These are phyloP conservation scores for Sarcophilus harrisii DNA, from an alignment of 2,797 vertebrate species.

Conservation along the genomic window DNA sequence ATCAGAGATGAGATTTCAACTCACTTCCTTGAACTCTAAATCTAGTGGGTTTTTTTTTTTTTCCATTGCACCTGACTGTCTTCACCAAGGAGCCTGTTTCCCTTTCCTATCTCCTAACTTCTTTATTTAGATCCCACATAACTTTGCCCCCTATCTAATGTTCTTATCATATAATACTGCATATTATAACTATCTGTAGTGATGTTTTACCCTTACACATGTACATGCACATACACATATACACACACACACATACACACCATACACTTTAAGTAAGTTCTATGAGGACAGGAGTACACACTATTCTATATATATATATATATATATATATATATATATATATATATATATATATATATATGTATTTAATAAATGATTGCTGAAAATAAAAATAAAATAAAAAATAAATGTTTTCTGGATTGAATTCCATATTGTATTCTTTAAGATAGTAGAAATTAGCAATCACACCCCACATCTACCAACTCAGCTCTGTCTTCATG, in stretches of 20 bases:
- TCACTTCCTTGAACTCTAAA: neutral
- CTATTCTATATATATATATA: neutral
- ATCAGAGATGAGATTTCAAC: conserved; percentile 18
- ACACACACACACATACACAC: neutral
- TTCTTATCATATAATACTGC: neutral
- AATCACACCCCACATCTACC: neutral
- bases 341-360: neutral
- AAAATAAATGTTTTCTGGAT: neutral
- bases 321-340: too few relatives aligned
- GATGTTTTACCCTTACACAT: neutral
- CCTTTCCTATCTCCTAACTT: neutral
- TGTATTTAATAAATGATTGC: neutral
- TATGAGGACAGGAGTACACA: neutral
- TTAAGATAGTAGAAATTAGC: neutral
- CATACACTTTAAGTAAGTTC: neutral
- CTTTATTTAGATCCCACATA: neutral
- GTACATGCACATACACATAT: neutral
- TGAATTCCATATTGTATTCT: neutral
- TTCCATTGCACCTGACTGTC: neutral
- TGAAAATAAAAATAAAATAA: too few relatives aligned
- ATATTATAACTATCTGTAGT: neutral
- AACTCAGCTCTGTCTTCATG: neutral
- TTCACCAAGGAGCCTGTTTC: neutral
- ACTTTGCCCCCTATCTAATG: neutral
- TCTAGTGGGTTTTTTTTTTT: neutral